phyloP scores from a whole-genome alignment of 2,113 vertebrate genomes.

The Odontophorus gujanensis region DNA sequence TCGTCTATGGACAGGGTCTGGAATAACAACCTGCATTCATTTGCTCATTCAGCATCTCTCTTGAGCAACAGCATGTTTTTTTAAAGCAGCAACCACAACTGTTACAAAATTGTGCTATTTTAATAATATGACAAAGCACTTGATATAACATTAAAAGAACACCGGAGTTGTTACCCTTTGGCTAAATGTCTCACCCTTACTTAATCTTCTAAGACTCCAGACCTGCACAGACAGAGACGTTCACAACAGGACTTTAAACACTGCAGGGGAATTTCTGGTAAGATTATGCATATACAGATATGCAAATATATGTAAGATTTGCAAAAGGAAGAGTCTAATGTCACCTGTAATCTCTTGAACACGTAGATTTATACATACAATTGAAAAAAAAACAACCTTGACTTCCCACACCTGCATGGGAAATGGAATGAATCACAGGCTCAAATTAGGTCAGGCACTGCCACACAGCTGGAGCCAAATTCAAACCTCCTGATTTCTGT shows the following conservation, averaged over 20 bases:
- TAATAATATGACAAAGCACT: slow-evolving; percentile 10
- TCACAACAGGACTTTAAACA: slow-evolving; percentile 17
- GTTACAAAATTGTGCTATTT: neutral
- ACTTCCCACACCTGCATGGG: neutral
- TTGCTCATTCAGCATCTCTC: neutral
- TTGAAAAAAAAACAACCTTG: slow-evolving; percentile 42
- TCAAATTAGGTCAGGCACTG: neutral
- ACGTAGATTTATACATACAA: neutral
- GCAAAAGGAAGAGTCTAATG: slow-evolving; percentile 32
- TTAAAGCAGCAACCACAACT: neutral
- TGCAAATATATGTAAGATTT: neutral
- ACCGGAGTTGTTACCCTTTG: slow-evolving; percentile 32
- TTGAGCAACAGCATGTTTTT: neutral
- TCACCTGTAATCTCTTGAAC: slow-evolving; percentile 38
- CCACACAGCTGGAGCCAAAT: neutral
- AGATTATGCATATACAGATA: slow-evolving; percentile 22
- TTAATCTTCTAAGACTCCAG: slow-evolving; percentile 37
- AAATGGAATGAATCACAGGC: neutral
- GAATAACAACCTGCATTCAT: neutral
- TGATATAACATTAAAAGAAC: neutral
- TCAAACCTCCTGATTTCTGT: neutral
- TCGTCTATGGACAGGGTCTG: neutral
- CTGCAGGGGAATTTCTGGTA: slow-evolving; percentile 38
- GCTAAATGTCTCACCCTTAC: slow-evolving; percentile 53
- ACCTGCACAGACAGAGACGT: neutral